Base-by-base conservation (phyloP, 1,140 invertebrate genomes). In the Vanessa atalanta region DNA sequence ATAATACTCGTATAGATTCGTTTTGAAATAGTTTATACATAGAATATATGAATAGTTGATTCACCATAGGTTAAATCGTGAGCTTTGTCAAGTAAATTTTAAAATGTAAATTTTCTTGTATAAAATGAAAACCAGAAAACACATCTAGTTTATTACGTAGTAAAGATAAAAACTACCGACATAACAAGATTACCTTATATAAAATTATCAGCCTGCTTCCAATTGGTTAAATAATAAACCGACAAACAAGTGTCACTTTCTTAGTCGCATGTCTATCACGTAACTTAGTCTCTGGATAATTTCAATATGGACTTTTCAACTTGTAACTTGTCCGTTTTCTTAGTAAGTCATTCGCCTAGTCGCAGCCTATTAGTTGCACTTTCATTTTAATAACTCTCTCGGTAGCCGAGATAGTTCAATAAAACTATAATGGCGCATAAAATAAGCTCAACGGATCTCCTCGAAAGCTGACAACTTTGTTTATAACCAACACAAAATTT, bases 321-420 rank as follows among this genome's bases (percentile, higher is more conserved):
- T 72, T 66, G 47, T 72, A 78, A 26, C 60, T 43, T 68, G 68
- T 73, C 68, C 60, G 63, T 73, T 69, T 61, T 65, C 70, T 57
- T 65, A 23, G 51, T 61, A 50, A 72, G 64, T 57, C 50, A 65
- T 72, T 72, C n/a, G 51, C 37, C 70, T 70, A 47, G 31, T 73
- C 70, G 43, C 48, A 63, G n/a, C 71, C 80, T 84, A 89, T 91
- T 91, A 87, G 89, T 86, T 79, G 84, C 89, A 89, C 89, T 91
- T 91, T 91, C 89, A 72, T 89, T 86, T 83, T 71, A 84, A 83
- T 86, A 77, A 80, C 82, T 83, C 77, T 81, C 70, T 68, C 72
- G 23, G 57, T 53, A 64, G 74, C 26, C 23, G 65, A 79, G 76
- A 77, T 72, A 67, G 72, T 57, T 68, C 47, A 80, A 77, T 79